Evolutionary conservation across 92 coral and sea anemone genomes (phyloP), one percentile per base, ranked within the genome.

Genomic region (Zoanthus sansibaricus): DNA sequence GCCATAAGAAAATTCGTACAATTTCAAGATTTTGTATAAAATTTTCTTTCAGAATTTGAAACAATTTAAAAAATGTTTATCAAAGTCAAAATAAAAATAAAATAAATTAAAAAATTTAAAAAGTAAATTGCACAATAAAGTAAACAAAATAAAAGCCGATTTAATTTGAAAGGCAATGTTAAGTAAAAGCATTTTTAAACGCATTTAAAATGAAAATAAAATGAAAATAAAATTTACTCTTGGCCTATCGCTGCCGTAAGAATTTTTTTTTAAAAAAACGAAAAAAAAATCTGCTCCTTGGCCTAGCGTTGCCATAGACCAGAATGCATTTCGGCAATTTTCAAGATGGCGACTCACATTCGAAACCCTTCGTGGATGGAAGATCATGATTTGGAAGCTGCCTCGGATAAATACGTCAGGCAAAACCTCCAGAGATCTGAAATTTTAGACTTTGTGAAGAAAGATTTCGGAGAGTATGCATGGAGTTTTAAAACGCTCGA

Each of bases 1-100:
- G 54, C 54, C 54, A 49, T 49, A 49, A 49, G 54, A 49, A 49
- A 49, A 49, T 3, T 49, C 9, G 54, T 49, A 49, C 54, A 49
- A 49, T 49, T 49, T 49, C 54, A 49, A 49, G 54, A 49, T 2
- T 49, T 71, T 71, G 49, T 71, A 33, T 31, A 71, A 71, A 71
- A 71, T 71, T 71, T 32, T 71, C 49, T 71, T 71, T 71, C 76
- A 72, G 37, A 72, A 32, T 72, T 72, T 72, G 8, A 72, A 72
- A 72, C 52, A 33, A 11, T 72, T 72, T 42, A 72, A 71, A 71
- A 72, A 72, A 72, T 9, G 51, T 72, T 32, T 72, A 71, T 71
- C 76, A 71, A 71, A 71, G 76, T 71, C 73, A 71, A 72, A 72
- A 72, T 72, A 71, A 72, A 12, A 72, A 72, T 72, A 37, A 72